Evolutionary conservation across 2,888 invertebrate species (phyloP).

Genomic region (Piscicola geometra): DNA sequence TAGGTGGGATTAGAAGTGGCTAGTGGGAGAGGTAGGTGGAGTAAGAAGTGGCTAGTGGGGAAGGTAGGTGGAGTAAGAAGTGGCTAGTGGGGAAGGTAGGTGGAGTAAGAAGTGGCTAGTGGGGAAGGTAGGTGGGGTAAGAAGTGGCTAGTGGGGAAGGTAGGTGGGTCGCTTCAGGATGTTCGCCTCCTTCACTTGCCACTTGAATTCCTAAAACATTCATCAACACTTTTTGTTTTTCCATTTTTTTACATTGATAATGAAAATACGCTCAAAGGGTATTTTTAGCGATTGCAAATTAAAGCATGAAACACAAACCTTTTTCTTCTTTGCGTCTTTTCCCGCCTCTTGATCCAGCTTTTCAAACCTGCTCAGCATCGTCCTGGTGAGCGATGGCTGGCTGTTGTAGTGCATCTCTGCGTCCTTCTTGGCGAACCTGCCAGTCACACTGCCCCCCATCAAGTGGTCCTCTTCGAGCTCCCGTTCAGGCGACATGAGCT

Average conservation of each 20-base stretch:
- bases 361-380: constrained; percentile 27
- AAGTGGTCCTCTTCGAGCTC: neutral
- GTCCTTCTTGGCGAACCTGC: neutral
- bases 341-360: constrained; percentile 16
- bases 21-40: too few species aligned
- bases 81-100: too few species aligned
- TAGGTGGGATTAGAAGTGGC: too few species aligned
- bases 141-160: constrained; percentile 24
- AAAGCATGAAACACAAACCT: neutral
- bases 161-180: constrained; percentile 25
- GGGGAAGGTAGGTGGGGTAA: too few species aligned
- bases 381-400: constrained; percentile 29
- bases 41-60: too few species aligned
- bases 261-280: neutral
- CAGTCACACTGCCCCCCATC: neutral
- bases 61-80: too few species aligned
- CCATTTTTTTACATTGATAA: neutral
- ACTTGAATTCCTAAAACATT: constrained; percentile 28
- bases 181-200: constrained; percentile 31
- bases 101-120: too few species aligned
- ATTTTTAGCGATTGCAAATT: neutral
- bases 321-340: neutral
- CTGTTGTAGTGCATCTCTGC: constrained; percentile 13
- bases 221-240: too few species aligned
- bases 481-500: constrained; percentile 15